Base-by-base conservation (phyloP, 2,113 vertebrate species). In the Saguinus midas region DNA sequence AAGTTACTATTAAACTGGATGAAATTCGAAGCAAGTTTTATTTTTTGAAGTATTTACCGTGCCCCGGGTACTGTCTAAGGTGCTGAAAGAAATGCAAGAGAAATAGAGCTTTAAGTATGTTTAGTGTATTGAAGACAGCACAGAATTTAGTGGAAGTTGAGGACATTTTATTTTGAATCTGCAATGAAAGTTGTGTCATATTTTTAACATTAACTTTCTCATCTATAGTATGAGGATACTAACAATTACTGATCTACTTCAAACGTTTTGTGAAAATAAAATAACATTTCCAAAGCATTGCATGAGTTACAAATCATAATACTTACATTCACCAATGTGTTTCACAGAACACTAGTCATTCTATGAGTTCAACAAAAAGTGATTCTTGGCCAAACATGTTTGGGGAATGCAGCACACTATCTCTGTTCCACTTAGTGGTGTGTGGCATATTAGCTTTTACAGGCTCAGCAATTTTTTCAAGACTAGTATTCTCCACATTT, bases 1-100 rank as follows among this genome's bases (percentile, higher is more conserved):
- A 32, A n/a, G 89, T 96, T 55, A 29, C 9, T 86, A 40, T 7
- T 91, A 81, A 97, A 81, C n/a, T 14, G 37, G 20, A 58, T 85
- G 6, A 50, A 92, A 82, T 55, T 80, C 45, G 1, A 88, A 52
- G 6, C 0, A 43, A 35, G 27, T 29, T 64, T 64, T 17, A 37
- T 0, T 0, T 55, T 32, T 35, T 32, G 32, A 43, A 72, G 3
- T 58, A 20, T 58, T 70, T 84, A 5, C 6, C 43, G 25, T 1
- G 2, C 32, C 21, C 0, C 18, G 20, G 45, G 2, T 6, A 7
- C 14, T 90, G 8, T 55, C 23, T 3, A 3, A 35, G 23, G 48
- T 76, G 3, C 68, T 91, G 55, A 92, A 88, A 4, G 13, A 87
- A 89, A 57, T 73, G 20, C 8, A 66, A 55, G 50, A 5, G 21